phyloP scores from a whole-genome alignment of 1,140 invertebrate genomes.

The Himalopsyche phryganea region DNA sequence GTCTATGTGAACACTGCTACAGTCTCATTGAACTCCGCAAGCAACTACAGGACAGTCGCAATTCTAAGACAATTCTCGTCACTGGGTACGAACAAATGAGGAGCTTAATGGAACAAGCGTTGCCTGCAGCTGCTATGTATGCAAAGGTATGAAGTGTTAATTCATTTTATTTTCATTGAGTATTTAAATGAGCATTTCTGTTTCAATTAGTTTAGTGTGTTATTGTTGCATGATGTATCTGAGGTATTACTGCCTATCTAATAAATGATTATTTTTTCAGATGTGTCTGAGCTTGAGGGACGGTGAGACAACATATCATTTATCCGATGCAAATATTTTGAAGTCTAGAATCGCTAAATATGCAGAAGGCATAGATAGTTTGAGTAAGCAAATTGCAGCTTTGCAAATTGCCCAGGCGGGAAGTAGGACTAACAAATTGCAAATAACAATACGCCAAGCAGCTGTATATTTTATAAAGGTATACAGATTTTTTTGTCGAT shows the following conservation, averaged over 20 bases:
- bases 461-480: slow-evolving; percentile 65
- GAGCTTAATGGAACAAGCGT: slow-evolving; percentile 71
- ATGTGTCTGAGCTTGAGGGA: slow-evolving; percentile 61
- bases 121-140: slow-evolving; percentile 76
- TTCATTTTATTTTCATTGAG: slow-evolving; percentile 13
- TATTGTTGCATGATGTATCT: too few species aligned
- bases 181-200: too few species aligned
- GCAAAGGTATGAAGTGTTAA: slow-evolving; percentile 65
- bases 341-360: slow-evolving; percentile 78
- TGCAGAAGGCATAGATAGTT: slow-evolving; percentile 81
- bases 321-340: slow-evolving; percentile 78
- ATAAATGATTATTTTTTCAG: slow-evolving; percentile 46
- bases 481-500: too few species aligned
- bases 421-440: slow-evolving; percentile 57
- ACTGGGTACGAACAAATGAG: slow-evolving; percentile 81
- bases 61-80: slow-evolving; percentile 72
- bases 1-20: slow-evolving; percentile 82
- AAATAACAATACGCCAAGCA: slow-evolving; percentile 57
- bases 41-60: slow-evolving; percentile 74
- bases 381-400: slow-evolving; percentile 75
- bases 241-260: slow-evolving; percentile 1
- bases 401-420: slow-evolving; percentile 61
- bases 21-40: slow-evolving; percentile 77
- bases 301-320: slow-evolving; percentile 83
- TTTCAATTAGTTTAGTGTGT: too few species aligned